Evolutionary conservation across 2,113 vertebrate species (phyloP), one percentile per base, ranked within the genome.

Genomic region (Oreochromis tanganicae): DNA sequence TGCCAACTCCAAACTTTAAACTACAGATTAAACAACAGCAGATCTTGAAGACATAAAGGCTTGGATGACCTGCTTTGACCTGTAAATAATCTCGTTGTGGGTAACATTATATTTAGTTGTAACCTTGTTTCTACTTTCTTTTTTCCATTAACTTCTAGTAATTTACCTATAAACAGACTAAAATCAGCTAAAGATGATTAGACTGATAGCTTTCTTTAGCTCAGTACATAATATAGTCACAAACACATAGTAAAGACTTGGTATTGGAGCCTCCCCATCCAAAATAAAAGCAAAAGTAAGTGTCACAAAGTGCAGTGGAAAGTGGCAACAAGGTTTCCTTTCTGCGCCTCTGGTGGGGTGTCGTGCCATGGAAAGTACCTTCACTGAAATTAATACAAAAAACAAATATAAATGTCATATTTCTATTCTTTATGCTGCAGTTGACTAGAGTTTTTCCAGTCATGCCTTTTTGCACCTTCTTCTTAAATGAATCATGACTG

Each of bases 361-460:
- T 75, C 0, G 6, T 14, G 16, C 24, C 24, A 32, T 78, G 71
- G 43, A 78, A 29, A 78, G 43, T 50, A 32, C 4, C 43, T n/a
- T 50, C 27, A 29, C 71, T 78, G 16, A 50, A 50, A 32, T n/a
- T 19, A 78, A 78, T 19, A 5, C 16, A 50, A 32, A 19, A 48
- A 78, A n/a, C 43, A 50, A 12, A 50, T 17, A 32, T 78, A 78
- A 50, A 78, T 17, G 17, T 32, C 6, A 50, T 50, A 7, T 75
- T 75, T 75, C 14, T 32, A 24, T 75, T 50, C 43, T 78, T 50
- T 12, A 32, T 19, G 41, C 43, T 75, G 24, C 43, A 50, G 71
- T 32, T 78, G 16, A 50, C 0, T 78, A 19, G 43, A 29, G 43
- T 29, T 75, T 29, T 0, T 11, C 0, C 1, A 0, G 43, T 75